Evolutionary conservation across 2,113 vertebrate genomes (phyloP).

Genomic region (Rhagologus leucostigma): DNA sequence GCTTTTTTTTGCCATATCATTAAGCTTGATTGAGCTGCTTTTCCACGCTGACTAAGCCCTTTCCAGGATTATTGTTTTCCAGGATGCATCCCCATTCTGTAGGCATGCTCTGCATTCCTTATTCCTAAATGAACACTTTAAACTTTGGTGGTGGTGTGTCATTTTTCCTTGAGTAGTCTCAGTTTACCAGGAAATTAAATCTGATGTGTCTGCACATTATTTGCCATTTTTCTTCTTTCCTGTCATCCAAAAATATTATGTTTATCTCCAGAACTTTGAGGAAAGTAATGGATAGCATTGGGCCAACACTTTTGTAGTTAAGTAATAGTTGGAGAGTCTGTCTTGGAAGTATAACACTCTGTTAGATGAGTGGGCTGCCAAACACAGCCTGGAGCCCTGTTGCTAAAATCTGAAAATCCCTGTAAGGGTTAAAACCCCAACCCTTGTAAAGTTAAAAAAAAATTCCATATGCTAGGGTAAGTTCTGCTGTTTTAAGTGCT

Average conservation of each 20-base stretch:
- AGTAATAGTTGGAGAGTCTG: not conserved
- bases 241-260: not conserved
- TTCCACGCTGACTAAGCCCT: slow-evolving; percentile 26
- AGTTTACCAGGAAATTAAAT: not conserved
- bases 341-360: not conserved
- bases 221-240: not conserved
- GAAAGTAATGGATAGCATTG: not conserved
- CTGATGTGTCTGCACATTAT: not conserved
- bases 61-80: slow-evolving; percentile 36
- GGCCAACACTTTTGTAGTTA: not conserved
- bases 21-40: slow-evolving; percentile 53
- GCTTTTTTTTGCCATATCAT: slow-evolving; percentile 40
- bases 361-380: not conserved
- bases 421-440: not conserved
- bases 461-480: not conserved
- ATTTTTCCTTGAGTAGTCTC: not conserved
- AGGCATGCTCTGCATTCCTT: not conserved
- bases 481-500: not conserved
- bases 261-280: not conserved
- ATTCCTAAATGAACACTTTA: not conserved
- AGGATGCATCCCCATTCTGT: not conserved
- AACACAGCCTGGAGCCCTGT: not conserved
- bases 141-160: not conserved
- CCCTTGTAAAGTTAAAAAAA: not conserved
- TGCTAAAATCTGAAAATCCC: not conserved